These are phyloP conservation scores for Lanistes nyassanus DNA, from an alignment of 1,140 invertebrate genomes.

Conservation along the genomic window DNA sequence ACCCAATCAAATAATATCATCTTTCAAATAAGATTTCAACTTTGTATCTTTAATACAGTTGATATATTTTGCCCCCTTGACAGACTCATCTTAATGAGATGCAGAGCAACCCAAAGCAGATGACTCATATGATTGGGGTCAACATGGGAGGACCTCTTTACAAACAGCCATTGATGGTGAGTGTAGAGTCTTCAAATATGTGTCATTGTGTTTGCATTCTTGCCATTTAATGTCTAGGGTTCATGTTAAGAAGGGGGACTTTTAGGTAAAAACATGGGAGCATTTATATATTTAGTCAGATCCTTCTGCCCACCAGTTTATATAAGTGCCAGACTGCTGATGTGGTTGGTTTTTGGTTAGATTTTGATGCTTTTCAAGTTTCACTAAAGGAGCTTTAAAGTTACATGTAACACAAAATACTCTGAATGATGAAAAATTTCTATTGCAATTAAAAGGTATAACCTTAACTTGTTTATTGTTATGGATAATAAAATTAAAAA, in stretches of 20 bases:
- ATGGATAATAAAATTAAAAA: no score
- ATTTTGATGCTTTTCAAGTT: background rate
- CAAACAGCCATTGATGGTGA: slow-evolving; percentile 60
- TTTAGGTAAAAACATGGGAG: background rate
- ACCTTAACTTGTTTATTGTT: no score
- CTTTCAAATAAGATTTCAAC: no score
- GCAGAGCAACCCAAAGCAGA: slow-evolving; percentile 52
- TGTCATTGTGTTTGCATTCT: background rate
- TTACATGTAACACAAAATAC: no score
- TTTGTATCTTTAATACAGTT: background rate
- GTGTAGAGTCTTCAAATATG: slow-evolving; percentile 6
- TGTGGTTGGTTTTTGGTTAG: background rate
- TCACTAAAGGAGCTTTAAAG: no score
- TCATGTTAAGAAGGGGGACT: background rate
- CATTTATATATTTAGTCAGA: background rate
- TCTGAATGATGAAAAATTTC: no score
- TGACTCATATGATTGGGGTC: slow-evolving; percentile 34
- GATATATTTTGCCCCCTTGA: background rate
- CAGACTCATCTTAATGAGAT: slow-evolving; percentile 59
- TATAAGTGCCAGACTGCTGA: background rate
- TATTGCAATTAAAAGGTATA: no score
- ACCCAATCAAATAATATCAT: no score
- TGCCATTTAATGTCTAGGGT: background rate
- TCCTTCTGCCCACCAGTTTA: background rate
- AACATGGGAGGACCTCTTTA: slow-evolving; percentile 56